Conservation (phyloP, 2,888 invertebrate species). For the Hirtodrosophila confusa region DNA sequence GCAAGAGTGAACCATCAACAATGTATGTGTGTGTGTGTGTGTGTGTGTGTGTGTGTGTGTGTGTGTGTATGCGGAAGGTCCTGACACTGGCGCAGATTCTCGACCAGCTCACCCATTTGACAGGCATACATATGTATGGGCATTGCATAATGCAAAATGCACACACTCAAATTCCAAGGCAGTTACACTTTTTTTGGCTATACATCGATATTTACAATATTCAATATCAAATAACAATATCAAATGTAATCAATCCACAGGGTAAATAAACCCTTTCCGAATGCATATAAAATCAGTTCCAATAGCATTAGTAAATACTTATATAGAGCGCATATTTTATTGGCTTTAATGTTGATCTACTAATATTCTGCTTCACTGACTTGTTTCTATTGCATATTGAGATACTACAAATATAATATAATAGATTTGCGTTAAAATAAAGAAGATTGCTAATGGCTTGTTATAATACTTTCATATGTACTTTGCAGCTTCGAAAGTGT, state of each 20-base stretch:
- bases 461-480: too few relatives aligned
- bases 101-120: constrained; percentile 35
- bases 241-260: background rate
- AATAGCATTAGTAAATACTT: too few relatives aligned
- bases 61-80: constrained; percentile 9
- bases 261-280: constrained; percentile 6
- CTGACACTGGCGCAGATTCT: constrained; percentile 41
- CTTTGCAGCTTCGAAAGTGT: too few relatives aligned
- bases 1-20: constrained; percentile 39
- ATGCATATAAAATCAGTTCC: background rate
- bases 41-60: background rate
- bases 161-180: constrained; percentile 32
- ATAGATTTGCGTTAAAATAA: too few relatives aligned
- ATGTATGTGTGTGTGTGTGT: background rate
- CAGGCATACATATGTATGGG: constrained; percentile 26
- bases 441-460: too few relatives aligned
- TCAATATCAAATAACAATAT: background rate
- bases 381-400: too few relatives aligned
- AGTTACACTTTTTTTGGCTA: constrained; percentile 3
- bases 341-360: too few relatives aligned
- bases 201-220: constrained; percentile 4
- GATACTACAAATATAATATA: too few relatives aligned
- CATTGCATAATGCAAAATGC: constrained; percentile 47
- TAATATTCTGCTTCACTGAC: too few relatives aligned
- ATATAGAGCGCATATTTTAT: too few relatives aligned